Conservation (phyloP, 2,888 invertebrate species). For the Mesochorus sp. region DNA sequence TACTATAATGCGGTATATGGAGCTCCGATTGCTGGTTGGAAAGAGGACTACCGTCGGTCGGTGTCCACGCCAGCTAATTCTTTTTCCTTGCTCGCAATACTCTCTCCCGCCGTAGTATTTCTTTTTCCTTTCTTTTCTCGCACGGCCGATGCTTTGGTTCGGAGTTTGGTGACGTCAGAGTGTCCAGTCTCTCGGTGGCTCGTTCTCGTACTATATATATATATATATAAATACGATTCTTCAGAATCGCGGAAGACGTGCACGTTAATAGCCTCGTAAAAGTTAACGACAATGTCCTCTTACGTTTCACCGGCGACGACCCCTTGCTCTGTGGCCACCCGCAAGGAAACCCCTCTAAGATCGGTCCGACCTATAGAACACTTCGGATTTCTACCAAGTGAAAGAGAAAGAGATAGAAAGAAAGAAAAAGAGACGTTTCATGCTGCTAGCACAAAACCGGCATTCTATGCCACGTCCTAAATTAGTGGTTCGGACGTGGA, state of each 20-base stretch:
- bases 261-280: constrained; percentile 81
- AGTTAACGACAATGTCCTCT: constrained; percentile 81
- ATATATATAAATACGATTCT: constrained; percentile 39
- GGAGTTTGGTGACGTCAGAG: constrained; percentile 74
- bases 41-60: constrained; percentile 58
- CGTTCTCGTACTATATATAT: constrained; percentile 8
- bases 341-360: constrained; percentile 46
- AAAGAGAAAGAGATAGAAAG: constrained; percentile 21
- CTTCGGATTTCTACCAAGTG: constrained; percentile 15
- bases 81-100: constrained; percentile 66
- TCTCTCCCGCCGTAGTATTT: constrained; percentile 12
- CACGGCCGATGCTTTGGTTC: constrained; percentile 32
- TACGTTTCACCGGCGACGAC: constrained; percentile 75
- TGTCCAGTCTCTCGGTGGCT: constrained; percentile 72
- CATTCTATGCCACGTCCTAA: constrained; percentile 68
- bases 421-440: constrained; percentile 17
- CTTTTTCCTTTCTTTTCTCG: constrained; percentile 53
- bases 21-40: constrained; percentile 35
- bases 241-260: constrained; percentile 77
- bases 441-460: constrained; percentile 18
- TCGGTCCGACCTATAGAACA: constrained; percentile 28
- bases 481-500: constrained; percentile 79
- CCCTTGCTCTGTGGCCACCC: constrained; percentile 61
- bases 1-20: constrained; percentile 34
- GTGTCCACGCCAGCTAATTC: constrained; percentile 72